These are phyloP conservation scores for Henicopernis longicauda DNA, from an alignment of 2,113 vertebrate genomes.

Conservation along the genomic window DNA sequence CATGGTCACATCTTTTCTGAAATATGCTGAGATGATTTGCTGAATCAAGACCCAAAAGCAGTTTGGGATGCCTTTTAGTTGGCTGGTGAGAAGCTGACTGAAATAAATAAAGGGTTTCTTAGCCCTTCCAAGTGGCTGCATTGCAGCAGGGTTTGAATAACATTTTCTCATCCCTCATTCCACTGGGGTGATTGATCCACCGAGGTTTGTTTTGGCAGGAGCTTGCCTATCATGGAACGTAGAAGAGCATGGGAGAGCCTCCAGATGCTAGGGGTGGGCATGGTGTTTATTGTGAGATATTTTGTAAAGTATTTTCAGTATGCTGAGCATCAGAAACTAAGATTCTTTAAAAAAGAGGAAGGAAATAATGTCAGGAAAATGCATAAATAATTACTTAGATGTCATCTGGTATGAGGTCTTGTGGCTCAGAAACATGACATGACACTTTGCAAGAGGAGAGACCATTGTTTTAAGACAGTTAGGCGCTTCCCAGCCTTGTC, in stretches of 20 bases:
- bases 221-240: background rate
- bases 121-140: background rate
- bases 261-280: background rate
- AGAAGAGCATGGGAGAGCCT: slow-evolving; percentile 3
- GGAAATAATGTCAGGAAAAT: background rate
- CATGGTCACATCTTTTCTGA: background rate
- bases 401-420: background rate
- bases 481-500: background rate
- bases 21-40: background rate
- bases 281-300: background rate
- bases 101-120: background rate
- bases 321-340: background rate
- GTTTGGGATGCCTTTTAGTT: background rate
- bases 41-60: background rate
- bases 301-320: background rate
- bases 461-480: background rate
- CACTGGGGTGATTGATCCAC: background rate
- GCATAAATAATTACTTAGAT: background rate
- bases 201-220: slow-evolving; percentile 5
- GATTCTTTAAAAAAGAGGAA: background rate
- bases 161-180: slow-evolving; percentile 10
- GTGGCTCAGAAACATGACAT: background rate
- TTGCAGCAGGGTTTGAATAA: background rate
- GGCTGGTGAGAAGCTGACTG: background rate
- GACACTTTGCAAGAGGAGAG: background rate